Conservation (phyloP, 1,140 invertebrate genomes). For the Trichonephila clavata region DNA sequence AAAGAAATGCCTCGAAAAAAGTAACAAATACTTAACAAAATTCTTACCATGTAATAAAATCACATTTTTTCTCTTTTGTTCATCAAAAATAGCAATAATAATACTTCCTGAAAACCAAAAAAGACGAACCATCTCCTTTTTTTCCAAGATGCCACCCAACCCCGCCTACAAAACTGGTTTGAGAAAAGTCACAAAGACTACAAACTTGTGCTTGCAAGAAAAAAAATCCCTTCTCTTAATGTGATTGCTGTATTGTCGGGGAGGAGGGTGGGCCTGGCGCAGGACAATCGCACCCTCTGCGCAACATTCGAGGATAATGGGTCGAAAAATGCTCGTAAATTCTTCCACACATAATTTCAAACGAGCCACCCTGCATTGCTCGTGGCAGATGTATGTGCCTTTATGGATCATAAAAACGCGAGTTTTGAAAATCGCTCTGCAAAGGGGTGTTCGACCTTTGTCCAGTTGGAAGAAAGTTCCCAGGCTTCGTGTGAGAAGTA, state of each 20-base stretch:
- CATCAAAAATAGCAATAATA: no score
- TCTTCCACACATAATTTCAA: constrained; percentile 24
- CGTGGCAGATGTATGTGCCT: not conserved
- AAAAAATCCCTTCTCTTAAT: no score
- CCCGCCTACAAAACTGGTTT: not conserved
- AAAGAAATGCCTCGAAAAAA: no score
- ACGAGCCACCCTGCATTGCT: not conserved
- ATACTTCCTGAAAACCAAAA: not conserved
- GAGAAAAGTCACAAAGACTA: not conserved
- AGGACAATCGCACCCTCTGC: not conserved
- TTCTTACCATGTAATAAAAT: no score
- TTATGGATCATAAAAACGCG: constrained; percentile 20
- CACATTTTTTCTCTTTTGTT: no score
- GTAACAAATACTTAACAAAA: no score
- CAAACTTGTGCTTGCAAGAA: not conserved
- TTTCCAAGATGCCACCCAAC: not conserved
- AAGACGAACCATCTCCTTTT: no score
- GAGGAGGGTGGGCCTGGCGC: no score
- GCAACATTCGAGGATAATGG: not conserved
- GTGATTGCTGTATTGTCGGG: not conserved
- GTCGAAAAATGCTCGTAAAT: constrained; percentile 6
- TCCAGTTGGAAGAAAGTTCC: not conserved
- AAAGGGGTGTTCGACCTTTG: not conserved
- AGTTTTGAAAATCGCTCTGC: no score
- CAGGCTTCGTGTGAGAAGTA: not conserved